Evolutionary conservation across 2,888 invertebrate species (phyloP), one percentile per base, ranked within the genome.

Genomic region (Chymomyza amoena): DNA sequence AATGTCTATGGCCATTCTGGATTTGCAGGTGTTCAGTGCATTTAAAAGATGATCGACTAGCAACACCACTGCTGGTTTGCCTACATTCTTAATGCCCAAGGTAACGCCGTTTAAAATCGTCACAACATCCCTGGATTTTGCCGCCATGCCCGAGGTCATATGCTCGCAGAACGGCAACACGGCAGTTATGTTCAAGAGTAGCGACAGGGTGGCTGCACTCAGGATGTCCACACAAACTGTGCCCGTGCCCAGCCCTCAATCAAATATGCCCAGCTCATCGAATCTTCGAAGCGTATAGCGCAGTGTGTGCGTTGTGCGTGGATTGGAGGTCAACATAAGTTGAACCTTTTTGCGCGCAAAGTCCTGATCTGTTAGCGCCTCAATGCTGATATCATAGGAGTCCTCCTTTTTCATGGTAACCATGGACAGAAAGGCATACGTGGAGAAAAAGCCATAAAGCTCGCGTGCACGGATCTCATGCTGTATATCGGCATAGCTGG

Each of bases 351-450:
- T 88, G 16, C 81, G 85, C 61, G 90, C 91, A 64, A 90, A 90
- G 7, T 89, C 90, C 64, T 87, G 75, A 62, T 91, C 82, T 25
- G 88, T 83, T 9, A 91, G 71, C 1, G 90, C 90, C 75, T 91
- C 91, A 57, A 91, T 82, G 76, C 88, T 90, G 51, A 89, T 90
- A 64, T 91, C 91, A 18, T 69, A 83, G 3, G 91, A 91, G 64
- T 91, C 91, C 77, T 90, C 90, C 72, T 91, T 91, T 6, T 76
- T 82, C 91, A 91, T 91, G 57, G 91, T 90, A 5, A 91, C 89
- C 90, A 91, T 90, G 10, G 91, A 91, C 68, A 91, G 72, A 64
- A 91, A 90, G 2, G 90, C 88, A 39, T 91, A 90, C n/a, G 90
- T 88, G 6, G 91, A 89, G 70, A 91, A 91, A 77, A 91, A 91